Percentiles rank a stretch among this genome's conserved stretches.
phyloP scores from a whole-genome alignment of 2,113 vertebrate species.

The Rutilus rutilus region DNA sequence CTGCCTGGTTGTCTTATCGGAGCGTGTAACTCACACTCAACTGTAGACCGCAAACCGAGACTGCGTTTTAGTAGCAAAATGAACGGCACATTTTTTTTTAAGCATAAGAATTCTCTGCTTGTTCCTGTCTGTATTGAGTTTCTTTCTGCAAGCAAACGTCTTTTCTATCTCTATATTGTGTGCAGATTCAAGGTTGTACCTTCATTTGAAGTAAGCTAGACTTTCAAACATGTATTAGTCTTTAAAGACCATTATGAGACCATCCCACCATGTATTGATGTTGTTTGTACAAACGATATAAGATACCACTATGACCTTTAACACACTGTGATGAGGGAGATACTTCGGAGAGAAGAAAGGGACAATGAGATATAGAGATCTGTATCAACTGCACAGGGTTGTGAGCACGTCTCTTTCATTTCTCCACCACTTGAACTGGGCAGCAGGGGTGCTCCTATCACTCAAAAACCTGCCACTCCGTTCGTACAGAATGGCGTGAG shows the following conservation, averaged over 20 bases:
- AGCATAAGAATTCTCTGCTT: neutral
- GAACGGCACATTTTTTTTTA: neutral
- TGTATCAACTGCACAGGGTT: conserved; percentile 13
- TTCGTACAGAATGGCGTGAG: neutral
- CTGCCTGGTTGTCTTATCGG: conserved; percentile 42
- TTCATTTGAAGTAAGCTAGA: conserved; percentile 10
- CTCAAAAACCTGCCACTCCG: neutral
- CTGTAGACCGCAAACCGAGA: neutral
- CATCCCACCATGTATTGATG: conserved; percentile 5
- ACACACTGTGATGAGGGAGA: conserved; percentile 33
- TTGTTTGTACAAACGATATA: conserved; percentile 32
- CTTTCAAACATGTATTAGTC: conserved; percentile 23
- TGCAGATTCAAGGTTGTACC: neutral
- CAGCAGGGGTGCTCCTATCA: neutral
- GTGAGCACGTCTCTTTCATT: conserved; percentile 32
- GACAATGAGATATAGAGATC: conserved; percentile 31
- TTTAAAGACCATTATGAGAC: conserved; percentile 33
- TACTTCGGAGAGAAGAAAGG: conserved; percentile 25
- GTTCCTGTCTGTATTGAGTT: neutral
- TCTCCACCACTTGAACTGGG: neutral
- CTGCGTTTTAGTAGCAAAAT: neutral
- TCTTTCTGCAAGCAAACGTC: neutral
- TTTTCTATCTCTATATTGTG: neutral
- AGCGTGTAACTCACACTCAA: conserved; percentile 20
- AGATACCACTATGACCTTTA: conserved; percentile 24